phyloP scores from a whole-genome alignment of 1,140 invertebrate species.

The Carposina sasakii region DNA sequence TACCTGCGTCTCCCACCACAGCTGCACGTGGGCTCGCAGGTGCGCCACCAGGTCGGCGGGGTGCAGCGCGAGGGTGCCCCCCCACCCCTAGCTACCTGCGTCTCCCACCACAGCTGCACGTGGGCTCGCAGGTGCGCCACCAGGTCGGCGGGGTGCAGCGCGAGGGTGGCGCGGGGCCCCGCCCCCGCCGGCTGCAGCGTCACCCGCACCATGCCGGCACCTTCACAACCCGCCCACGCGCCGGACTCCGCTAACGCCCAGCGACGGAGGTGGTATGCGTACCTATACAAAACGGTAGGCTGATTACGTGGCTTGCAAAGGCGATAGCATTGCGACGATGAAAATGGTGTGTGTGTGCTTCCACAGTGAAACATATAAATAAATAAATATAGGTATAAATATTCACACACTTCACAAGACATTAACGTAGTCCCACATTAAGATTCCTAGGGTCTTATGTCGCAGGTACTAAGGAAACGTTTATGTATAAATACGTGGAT shows the following conservation, averaged over 20 bases:
- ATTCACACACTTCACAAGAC: no score
- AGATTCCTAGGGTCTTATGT: no score
- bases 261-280: constrained; percentile 88
- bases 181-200: constrained; percentile 90
- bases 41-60: constrained; percentile 91
- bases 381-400: no score
- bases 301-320: no score
- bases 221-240: constrained; percentile 43
- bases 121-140: constrained; percentile 93
- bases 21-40: constrained; percentile 92
- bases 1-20: constrained; percentile 86
- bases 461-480: no score
- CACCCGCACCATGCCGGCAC: constrained; percentile 76
- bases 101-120: constrained; percentile 93
- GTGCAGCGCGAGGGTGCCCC: constrained; percentile 83
- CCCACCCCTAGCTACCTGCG: constrained; percentile 77
- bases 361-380: no score
- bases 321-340: neutral
- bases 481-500: no score
- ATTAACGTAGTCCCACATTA: no score
- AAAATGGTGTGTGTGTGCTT: no score
- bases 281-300: no score
- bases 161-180: constrained; percentile 83
- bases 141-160: constrained; percentile 85
- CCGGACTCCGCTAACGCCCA: constrained; percentile 80